Conservation (phyloP, 1,140 invertebrate genomes). For the Panagrolaimus sp. region DNA sequence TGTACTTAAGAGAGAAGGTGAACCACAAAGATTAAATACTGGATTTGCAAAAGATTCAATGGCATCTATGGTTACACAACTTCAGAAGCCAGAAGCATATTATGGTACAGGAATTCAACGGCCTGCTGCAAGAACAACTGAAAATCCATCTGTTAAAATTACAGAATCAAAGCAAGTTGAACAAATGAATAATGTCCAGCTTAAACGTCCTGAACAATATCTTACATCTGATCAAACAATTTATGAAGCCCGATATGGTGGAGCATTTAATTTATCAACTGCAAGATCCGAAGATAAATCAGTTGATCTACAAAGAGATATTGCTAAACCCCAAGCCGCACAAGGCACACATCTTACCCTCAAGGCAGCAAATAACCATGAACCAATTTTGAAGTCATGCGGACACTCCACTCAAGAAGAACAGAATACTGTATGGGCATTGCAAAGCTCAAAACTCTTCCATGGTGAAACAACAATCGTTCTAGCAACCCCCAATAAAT, state of each 20-base stretch:
- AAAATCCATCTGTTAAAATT: conserved; percentile 29
- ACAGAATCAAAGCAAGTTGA: conserved; percentile 39
- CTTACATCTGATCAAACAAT: conserved; percentile 21
- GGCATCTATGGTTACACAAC: neutral
- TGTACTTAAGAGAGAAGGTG: neutral
- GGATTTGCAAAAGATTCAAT: neutral
- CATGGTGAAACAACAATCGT: conserved; percentile 18
- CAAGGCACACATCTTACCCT: conserved; percentile 12
- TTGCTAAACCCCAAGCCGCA: neutral
- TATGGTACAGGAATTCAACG: neutral
- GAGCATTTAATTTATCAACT: conserved; percentile 19
- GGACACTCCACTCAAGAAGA: neutral
- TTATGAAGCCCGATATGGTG: conserved; percentile 35
- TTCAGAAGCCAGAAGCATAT: neutral
- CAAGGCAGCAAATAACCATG: conserved; percentile 19
- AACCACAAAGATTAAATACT: neutral
- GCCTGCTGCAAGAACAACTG: neutral
- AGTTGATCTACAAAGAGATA: neutral
- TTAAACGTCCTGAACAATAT: conserved; percentile 31
- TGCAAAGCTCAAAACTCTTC: neutral
- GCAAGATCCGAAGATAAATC: neutral
- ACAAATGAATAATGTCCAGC: conserved; percentile 39
- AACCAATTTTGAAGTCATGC: conserved; percentile 14
- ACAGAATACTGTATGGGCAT: neutral
- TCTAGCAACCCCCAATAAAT: conserved; percentile 17